These are phyloP conservation scores for Cheilosia grossa DNA, from an alignment of 2,888 invertebrate genomes.

Conservation along the genomic window DNA sequence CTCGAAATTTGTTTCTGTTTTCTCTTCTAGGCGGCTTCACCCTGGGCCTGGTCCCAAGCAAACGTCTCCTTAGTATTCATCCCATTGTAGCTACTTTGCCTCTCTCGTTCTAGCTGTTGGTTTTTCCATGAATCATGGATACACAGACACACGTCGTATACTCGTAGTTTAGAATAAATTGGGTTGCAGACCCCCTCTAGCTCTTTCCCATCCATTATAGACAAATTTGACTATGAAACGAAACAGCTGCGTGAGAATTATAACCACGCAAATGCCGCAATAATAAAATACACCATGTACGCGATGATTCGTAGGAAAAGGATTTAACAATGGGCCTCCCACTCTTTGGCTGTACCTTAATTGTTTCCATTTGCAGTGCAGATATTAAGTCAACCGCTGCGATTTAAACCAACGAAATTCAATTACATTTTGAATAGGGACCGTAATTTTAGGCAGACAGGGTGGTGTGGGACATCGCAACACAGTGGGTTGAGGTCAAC, in stretches of 20 bases:
- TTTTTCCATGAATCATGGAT: no score
- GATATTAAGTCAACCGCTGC: slow-evolving; percentile 46
- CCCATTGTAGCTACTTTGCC: no score
- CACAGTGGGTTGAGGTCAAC: slow-evolving; percentile 9
- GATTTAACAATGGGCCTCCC: slow-evolving; percentile 1
- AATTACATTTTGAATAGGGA: slow-evolving; percentile 51
- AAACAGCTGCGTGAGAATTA: neutral
- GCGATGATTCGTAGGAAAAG: slow-evolving; percentile 8
- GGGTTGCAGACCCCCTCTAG: neutral
- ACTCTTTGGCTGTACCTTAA: neutral
- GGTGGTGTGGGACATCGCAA: neutral
- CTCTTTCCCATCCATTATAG: neutral
- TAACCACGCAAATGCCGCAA: neutral
- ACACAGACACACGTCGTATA: neutral
- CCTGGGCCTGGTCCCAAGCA: neutral
- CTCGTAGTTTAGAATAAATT: neutral
- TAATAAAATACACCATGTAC: slow-evolving; percentile 39
- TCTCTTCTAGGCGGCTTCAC: neutral
- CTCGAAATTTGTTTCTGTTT: slow-evolving; percentile 13
- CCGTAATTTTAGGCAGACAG: slow-evolving; percentile 44
- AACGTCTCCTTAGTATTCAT: neutral
- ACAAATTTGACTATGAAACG: neutral
- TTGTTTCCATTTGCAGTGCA: slow-evolving; percentile 25
- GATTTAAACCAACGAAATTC: slow-evolving; percentile 34
- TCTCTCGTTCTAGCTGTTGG: no score